Conservation (phyloP, 2,888 invertebrate species). For the Spicauda simplicius region DNA sequence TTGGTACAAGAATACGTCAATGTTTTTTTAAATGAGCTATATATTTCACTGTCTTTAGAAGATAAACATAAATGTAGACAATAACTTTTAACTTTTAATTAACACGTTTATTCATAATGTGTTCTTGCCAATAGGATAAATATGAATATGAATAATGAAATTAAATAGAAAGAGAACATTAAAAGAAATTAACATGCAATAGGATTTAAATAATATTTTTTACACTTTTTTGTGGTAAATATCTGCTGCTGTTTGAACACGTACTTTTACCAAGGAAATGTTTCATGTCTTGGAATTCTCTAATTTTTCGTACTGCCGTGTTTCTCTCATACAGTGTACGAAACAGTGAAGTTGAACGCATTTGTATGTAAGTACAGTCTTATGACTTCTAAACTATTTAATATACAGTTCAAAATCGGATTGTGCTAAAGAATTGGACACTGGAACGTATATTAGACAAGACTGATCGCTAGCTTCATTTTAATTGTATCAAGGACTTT, state of each 20-base stretch:
- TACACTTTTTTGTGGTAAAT: not conserved
- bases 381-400: slow-evolving; percentile 38
- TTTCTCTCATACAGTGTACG: slow-evolving; percentile 32
- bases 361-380: slow-evolving; percentile 3
- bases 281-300: slow-evolving; percentile 1
- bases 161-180: not conserved
- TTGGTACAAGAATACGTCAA: no score
- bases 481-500: slow-evolving; percentile 9
- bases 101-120: no score
- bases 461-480: slow-evolving; percentile 34
- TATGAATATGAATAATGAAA: no score
- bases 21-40: no score
- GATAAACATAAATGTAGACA: no score
- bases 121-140: not conserved
- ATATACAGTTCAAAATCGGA: slow-evolving; percentile 34
- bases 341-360: slow-evolving; percentile 31
- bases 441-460: slow-evolving; percentile 31
- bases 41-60: no score
- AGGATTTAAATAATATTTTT: not conserved
- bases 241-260: slow-evolving; percentile 23
- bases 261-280: not conserved
- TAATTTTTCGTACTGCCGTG: slow-evolving; percentile 9
- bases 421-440: slow-evolving; percentile 28
- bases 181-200: not conserved
- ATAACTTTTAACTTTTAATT: no score